Evolutionary conservation across 1,140 invertebrate species (phyloP).

Genomic region (Drosophila sturtevanti): DNA sequence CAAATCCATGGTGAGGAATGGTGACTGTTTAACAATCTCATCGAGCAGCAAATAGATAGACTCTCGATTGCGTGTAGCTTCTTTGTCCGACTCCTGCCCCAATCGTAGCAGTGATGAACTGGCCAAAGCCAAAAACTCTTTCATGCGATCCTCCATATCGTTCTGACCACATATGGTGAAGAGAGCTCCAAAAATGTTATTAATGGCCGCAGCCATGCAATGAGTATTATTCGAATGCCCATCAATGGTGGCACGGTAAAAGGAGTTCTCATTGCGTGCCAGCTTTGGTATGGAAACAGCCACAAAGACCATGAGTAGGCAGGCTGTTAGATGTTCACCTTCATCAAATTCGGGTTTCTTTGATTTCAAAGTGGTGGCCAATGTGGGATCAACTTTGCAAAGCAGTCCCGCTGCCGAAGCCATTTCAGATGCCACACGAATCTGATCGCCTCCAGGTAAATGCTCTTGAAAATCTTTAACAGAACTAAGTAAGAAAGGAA

Average conservation of each 20-base stretch:
- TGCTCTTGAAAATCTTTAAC: conserved; percentile 97
- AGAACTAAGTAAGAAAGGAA: conserved; percentile 98
- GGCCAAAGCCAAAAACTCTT: conserved; percentile 98
- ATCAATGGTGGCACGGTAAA: conserved; percentile 95
- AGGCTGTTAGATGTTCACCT: conserved; percentile 95
- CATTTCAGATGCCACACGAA: conserved; percentile 98
- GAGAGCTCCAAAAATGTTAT: conserved; percentile 97
- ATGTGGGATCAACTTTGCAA: conserved; percentile 97
- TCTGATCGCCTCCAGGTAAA: conserved; percentile 94
- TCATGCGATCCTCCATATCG: conserved; percentile 98
- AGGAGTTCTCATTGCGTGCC: conserved; percentile 94
- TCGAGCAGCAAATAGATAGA: conserved; percentile 97
- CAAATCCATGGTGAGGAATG: conserved; percentile 98
- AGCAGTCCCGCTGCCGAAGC: conserved; percentile 96
- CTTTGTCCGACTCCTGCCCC: conserved; percentile 97
- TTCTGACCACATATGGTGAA: conserved; percentile 97
- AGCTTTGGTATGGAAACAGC: conserved; percentile 98
- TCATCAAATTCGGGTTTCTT: conserved; percentile 95
- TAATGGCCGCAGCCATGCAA: conserved; percentile 97
- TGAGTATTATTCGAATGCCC: conserved; percentile 99
- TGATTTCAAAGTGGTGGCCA: conserved; percentile 92
- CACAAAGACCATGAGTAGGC: conserved; percentile 98
- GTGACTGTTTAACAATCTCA: conserved; percentile 98
- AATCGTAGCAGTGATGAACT: conserved; percentile 96
- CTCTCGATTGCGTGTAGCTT: conserved; percentile 95